Conservation (phyloP, 2,113 vertebrate genomes). For the Indicator indicator region DNA sequence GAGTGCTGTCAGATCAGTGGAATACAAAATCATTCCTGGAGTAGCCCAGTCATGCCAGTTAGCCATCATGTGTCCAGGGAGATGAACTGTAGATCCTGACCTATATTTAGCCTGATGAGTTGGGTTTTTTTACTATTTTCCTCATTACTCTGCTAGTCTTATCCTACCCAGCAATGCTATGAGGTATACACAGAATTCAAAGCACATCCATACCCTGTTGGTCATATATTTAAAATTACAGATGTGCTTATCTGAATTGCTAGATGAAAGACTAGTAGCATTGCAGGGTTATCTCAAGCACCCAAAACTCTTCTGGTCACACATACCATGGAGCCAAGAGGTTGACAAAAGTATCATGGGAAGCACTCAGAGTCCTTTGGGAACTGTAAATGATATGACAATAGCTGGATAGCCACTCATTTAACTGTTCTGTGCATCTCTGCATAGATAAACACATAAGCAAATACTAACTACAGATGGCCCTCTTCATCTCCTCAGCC, state of each 20-base stretch:
- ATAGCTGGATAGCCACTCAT: neutral
- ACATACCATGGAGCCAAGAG: neutral
- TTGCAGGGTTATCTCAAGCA: neutral
- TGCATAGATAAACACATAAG: neutral
- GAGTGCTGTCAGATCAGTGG: neutral
- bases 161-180: neutral
- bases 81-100: neutral
- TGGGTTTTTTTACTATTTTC: neutral
- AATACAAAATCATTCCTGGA: slow-evolving; percentile 27
- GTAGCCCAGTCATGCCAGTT: neutral
- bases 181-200: neutral
- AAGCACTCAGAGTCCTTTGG: neutral
- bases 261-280: neutral
- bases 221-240: neutral
- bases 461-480: neutral
- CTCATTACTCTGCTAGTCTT: neutral
- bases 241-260: neutral
- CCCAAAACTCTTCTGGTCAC: neutral
- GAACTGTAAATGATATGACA: neutral
- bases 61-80: slow-evolving; percentile 14
- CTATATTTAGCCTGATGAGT: neutral
- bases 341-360: neutral
- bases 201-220: neutral
- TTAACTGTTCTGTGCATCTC: neutral
- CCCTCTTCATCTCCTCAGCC: neutral